phyloP scores from a whole-genome alignment of 2,797 vertebrate species.

The Tamandua tetradactyla region DNA sequence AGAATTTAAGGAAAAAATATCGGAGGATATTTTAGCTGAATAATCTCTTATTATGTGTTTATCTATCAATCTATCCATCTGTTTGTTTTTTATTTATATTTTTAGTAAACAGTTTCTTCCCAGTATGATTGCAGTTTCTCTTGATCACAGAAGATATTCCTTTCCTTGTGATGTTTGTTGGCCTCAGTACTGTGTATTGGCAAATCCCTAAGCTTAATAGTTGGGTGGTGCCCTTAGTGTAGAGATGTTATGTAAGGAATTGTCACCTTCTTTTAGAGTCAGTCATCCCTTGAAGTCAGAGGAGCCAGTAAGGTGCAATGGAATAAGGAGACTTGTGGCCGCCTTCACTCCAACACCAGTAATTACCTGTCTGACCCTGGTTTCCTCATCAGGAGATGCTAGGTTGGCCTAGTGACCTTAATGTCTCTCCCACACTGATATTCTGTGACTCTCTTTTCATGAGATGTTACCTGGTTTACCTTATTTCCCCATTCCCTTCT shows the following conservation, averaged over 20 bases:
- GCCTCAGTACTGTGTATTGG: not conserved
- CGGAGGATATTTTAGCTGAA: no score
- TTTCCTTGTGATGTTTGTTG: not conserved
- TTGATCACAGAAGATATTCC: not conserved
- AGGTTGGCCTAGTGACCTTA: constrained; percentile 17
- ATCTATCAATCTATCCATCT: not conserved
- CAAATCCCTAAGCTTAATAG: constrained; percentile 25
- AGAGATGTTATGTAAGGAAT: constrained; percentile 41
- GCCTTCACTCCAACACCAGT: not conserved
- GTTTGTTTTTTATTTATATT: not conserved
- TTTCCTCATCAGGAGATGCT: constrained; percentile 27
- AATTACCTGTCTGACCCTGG: constrained; percentile 18
- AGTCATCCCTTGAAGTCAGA: constrained; percentile 16
- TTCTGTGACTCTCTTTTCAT: not conserved
- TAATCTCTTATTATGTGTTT: not conserved
- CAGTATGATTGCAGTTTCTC: not conserved
- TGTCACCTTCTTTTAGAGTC: constrained; percentile 48
- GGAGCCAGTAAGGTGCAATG: constrained; percentile 43
- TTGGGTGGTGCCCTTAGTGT: constrained; percentile 27
- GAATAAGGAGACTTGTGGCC: constrained; percentile 42
- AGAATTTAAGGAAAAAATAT: constrained; percentile 25
- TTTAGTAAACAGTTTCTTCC: not conserved
- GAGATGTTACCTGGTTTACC: not conserved
- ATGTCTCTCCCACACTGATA: not conserved
- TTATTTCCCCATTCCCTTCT: not conserved